Evolutionary conservation across 2,797 vertebrate species (phyloP).

Genomic region (Hirundo rustica): DNA sequence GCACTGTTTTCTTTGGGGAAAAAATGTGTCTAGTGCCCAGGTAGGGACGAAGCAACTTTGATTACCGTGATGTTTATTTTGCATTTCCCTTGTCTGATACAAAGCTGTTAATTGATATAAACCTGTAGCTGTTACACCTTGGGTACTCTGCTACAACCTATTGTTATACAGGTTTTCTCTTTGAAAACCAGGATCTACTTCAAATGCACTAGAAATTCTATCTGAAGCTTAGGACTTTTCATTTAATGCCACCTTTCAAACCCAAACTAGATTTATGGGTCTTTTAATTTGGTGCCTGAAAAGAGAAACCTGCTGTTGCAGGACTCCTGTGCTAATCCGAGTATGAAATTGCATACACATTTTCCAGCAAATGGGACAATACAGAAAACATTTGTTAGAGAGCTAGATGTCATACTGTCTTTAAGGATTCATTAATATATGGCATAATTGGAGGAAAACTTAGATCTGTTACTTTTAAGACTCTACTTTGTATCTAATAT

Average conservation of each 20-base stretch:
- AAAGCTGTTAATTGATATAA: background rate
- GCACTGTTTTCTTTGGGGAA: background rate
- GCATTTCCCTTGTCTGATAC: accelerated
- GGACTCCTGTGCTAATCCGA: background rate
- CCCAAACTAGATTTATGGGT: background rate
- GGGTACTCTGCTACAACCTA: background rate
- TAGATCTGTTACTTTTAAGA: background rate
- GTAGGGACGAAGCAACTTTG: background rate
- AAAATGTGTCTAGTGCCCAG: background rate
- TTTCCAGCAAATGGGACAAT: background rate
- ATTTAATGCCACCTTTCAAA: background rate
- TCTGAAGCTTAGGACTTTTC: background rate
- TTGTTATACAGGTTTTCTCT: background rate
- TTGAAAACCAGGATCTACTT: background rate
- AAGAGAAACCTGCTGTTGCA: background rate
- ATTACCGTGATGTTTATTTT: background rate
- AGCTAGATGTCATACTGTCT: background rate
- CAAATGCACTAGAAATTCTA: background rate
- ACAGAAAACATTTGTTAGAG: background rate
- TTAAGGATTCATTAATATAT: background rate
- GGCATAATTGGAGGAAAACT: background rate
- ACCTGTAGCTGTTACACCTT: background rate
- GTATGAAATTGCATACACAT: background rate
- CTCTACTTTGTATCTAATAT: background rate
- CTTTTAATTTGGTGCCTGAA: background rate